Evolutionary conservation across 2,797 vertebrate genomes (phyloP).

Genomic region (Rousettus madagascariensis): DNA sequence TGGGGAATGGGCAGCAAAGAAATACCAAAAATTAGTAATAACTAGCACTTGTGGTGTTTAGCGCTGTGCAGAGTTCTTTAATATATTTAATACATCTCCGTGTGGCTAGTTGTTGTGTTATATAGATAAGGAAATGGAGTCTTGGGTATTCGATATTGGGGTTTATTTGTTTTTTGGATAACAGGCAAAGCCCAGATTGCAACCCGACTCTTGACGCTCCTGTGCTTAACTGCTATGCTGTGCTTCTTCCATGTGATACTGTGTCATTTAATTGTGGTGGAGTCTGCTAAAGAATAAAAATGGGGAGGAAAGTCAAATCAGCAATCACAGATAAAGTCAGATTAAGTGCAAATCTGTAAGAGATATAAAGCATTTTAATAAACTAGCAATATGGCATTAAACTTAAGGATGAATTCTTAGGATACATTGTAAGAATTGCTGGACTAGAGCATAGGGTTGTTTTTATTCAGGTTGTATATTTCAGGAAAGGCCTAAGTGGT

Average conservation of each 20-base stretch:
- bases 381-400: not conserved
- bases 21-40: not conserved
- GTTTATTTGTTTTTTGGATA: not conserved
- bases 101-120: not conserved
- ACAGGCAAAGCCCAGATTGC: not conserved
- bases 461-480: slow-evolving; percentile 12
- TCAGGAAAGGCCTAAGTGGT: not conserved
- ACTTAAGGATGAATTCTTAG: not conserved
- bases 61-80: not conserved
- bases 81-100: not conserved
- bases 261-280: not conserved
- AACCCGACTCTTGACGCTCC: not conserved
- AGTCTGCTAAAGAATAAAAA: slow-evolving; percentile 8
- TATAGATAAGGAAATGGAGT: not conserved
- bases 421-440: not conserved
- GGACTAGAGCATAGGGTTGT: not conserved
- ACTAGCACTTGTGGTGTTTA: not conserved
- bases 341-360: not conserved
- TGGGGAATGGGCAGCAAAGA: not conserved
- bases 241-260: not conserved
- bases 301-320: not conserved
- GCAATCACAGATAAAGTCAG: not conserved
- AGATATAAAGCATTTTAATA: not conserved
- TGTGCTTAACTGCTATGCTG: not conserved
- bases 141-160: not conserved